Evolutionary conservation across 2,797 vertebrate genomes (phyloP), one percentile per base, ranked within the genome.

Genomic region (Muraenolepis orangiensis): DNA sequence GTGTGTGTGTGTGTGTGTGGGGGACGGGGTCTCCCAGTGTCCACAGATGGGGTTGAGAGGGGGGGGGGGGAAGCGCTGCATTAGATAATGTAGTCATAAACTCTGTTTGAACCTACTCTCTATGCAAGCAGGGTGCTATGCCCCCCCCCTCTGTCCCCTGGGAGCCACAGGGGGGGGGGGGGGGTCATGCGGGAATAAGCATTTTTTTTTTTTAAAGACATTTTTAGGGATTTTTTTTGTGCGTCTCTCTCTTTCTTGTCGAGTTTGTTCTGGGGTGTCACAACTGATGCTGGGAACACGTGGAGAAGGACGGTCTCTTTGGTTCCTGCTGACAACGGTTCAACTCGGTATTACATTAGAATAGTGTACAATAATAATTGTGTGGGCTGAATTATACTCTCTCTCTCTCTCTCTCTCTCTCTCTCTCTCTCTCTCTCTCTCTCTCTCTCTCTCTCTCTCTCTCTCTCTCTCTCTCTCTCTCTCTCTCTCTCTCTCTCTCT

Each of bases 11-110:
- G n/a, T n/a, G n/a, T n/a, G n/a, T n/a, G n/a, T n/a, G n/a, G n/a
- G 30, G 32, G 69, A 5, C 32, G 34, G 72, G 84, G 81, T 89
- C 87, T 90, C 74, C 86, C 82, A 78, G 85, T 91, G 92, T 90
- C 90, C 88, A 90, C 88, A 78, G 86, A 86, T 84, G 86, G 90
- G 90, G 90, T 87, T 85, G 81, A 87, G 83, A 82, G 86, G 81
- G 84, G 84, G 84, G 89, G 78, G 83, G 82, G 86, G 81, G 84
- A 85, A 85, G 89, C 78, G 87, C 76, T 26, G 80, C 74, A 70
- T 57, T 79, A 84, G 80, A 90, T 90, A 92, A 92, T 88, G 86
- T 82, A 88, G 88, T 86, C 90, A 90, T 92, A 92, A 93, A 93
- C 90, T 92, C 88, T 84, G 84, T 88, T 88, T 92, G 91, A 94